Evolutionary conservation across 37 sponge, comb jelly and placozoan genomes (phyloP), one percentile per base, ranked within the genome.

Genomic region (Haliclona indistincta): DNA sequence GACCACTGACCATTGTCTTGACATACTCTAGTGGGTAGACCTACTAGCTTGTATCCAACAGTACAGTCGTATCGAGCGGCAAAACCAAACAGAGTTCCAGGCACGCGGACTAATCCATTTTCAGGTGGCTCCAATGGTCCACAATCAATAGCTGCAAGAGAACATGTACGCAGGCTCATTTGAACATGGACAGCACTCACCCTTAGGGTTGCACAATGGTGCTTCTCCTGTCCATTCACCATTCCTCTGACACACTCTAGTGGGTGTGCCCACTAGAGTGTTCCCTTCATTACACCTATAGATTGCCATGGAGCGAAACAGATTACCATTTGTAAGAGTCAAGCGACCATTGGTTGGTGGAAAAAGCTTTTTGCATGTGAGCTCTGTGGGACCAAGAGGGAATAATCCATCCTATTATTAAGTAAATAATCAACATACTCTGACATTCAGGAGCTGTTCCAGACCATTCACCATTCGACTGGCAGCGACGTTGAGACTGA

Each of bases 1-100:
- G 63, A 55, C 91, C 91, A 90, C 7, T 7, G 19, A 19, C 82
- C 82, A 56, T 81, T 62, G 11, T 41, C 32, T 26, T 76, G 81
- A 34, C 91, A 90, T 2, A 42, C 38, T 36, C 91, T 51, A 26
- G 3, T 38, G 40, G 32, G 22, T 6, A 26, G 43, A 13, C 86
- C 82, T 64, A 38, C 47, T 28, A 84, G 73, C 10, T 22, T 71
- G 63, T 70, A 90, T 2, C 86, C 86, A 20, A 11, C 4, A 30
- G 41, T 35, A 38, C 91, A 90, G 13, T 39, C 44, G 64, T 85
- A 90, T n/a, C 25, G 44, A 2, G 74, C 74, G 1, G 13, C 23
- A 36, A 54, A 43, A 22, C 62, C 76, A 11, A 74, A 7, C 0
- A 20, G 55, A 10, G 44, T 64, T 38, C 62, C 69, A 55, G 76